These are phyloP conservation scores for Diachrysia chrysitis DNA, from an alignment of 2,888 invertebrate species.

Conservation along the genomic window DNA sequence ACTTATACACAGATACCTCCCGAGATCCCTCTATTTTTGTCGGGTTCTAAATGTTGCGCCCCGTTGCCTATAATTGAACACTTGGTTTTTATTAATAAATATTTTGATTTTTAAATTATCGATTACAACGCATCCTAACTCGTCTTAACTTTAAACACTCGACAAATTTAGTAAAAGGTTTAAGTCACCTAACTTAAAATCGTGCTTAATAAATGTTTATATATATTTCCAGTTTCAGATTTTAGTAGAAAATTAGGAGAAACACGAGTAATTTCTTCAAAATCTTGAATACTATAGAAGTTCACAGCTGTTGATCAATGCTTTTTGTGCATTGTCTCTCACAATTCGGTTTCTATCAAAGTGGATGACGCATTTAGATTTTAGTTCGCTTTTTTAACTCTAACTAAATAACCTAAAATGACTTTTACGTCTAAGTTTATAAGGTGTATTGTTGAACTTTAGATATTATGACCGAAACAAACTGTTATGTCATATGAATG, in stretches of 20 bases:
- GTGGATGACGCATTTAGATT: not conserved
- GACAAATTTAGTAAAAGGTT: no score
- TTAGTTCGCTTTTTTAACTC: not conserved
- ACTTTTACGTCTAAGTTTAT: not conserved
- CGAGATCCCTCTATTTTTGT: no score
- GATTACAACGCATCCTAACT: no score
- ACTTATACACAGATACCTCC: no score
- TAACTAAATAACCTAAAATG: not conserved
- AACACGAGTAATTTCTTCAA: not conserved
- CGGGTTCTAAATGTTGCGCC: no score
- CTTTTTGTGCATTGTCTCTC: slow-evolving; percentile 5
- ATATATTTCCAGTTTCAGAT: not conserved
- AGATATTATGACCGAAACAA: not conserved
- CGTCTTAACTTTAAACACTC: no score
- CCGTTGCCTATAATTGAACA: no score
- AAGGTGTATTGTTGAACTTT: slow-evolving; percentile 5
- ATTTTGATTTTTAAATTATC: no score
- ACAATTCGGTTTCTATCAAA: not conserved
- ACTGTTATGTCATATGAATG: not conserved
- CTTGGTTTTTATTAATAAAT: no score
- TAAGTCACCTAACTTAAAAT: no score
- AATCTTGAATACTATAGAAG: not conserved
- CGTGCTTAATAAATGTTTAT: no score
- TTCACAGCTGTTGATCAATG: not conserved
- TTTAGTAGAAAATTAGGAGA: not conserved